Conservation (phyloP, 2,113 vertebrate genomes). For the Nerophis lumbriciformis region DNA sequence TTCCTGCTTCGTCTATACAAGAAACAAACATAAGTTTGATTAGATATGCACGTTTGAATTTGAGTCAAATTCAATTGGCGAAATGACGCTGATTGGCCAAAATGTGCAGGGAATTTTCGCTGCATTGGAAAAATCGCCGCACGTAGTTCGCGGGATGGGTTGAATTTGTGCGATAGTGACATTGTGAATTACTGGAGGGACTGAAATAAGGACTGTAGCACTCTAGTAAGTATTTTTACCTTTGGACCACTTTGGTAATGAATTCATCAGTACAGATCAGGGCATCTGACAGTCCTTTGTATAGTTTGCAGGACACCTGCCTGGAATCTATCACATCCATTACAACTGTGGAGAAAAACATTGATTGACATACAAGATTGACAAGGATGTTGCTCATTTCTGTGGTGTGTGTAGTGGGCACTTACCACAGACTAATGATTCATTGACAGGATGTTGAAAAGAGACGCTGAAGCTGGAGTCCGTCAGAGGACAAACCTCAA, state of each 20-base stretch:
- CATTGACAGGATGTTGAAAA: slow-evolving; percentile 97
- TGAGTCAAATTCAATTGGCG: too few relatives aligned
- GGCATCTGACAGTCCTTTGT: slow-evolving; percentile 93
- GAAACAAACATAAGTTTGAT: too few relatives aligned
- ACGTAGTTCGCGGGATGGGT: too few relatives aligned
- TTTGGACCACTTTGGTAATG: slow-evolving; percentile 97
- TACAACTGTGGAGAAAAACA: slow-evolving; percentile 75
- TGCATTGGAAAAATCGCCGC: too few relatives aligned
- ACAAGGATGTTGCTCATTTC: too few relatives aligned
- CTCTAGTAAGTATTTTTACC: slow-evolving; percentile 67
- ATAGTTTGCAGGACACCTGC: slow-evolving; percentile 92
- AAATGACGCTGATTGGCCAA: too few relatives aligned
- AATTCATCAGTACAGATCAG: slow-evolving; percentile 98
- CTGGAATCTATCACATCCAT: slow-evolving; percentile 96
- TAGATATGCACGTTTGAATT: too few relatives aligned
- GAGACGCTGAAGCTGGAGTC: slow-evolving; percentile 95
- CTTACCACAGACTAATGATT: slow-evolving; percentile 97
- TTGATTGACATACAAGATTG: neutral
- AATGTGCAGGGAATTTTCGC: too few relatives aligned
- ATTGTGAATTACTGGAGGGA: too few relatives aligned
- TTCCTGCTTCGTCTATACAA: too few relatives aligned
- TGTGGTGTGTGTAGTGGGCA: neutral
- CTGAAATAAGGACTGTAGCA: too few relatives aligned
- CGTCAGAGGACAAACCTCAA: slow-evolving; percentile 94
- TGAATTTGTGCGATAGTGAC: too few relatives aligned